phyloP scores from a whole-genome alignment of 2,797 vertebrate genomes.

The Falco biarmicus region DNA sequence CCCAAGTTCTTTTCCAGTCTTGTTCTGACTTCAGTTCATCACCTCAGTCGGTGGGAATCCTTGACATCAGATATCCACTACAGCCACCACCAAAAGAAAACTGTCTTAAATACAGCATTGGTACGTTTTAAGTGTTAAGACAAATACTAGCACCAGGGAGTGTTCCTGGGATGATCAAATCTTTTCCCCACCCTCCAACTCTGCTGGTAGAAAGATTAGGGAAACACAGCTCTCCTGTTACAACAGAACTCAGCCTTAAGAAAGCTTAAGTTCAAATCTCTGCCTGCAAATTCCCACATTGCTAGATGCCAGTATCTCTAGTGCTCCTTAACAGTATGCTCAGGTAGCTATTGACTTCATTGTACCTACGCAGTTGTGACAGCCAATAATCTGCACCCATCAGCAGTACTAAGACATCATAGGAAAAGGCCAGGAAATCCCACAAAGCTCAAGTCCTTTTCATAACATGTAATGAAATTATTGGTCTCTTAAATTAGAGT shows the following conservation, averaged over 20 bases:
- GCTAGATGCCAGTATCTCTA: not conserved
- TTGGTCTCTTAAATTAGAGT: not conserved
- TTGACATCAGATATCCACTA: not conserved
- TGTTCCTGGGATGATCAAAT: not conserved
- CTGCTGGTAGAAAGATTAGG: not conserved
- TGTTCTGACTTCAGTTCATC: not conserved
- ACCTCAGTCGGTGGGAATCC: not conserved
- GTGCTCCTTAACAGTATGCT: not conserved
- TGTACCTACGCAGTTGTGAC: not conserved
- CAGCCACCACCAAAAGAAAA: not conserved
- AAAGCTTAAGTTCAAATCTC: not conserved
- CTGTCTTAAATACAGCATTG: not conserved
- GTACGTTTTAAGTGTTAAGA: not conserved
- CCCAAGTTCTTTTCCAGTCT: not conserved
- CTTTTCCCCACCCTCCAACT: not conserved
- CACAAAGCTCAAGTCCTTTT: not conserved
- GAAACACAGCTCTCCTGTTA: not conserved
- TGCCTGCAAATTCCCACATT: not conserved
- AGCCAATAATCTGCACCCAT: not conserved
- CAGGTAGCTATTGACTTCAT: not conserved
- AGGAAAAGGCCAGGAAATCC: not conserved
- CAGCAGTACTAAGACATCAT: not conserved
- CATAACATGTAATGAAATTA: not conserved
- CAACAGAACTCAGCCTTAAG: not conserved
- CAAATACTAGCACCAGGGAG: not conserved